Base-by-base conservation (phyloP, 2,888 invertebrate genomes). In the Ochropleura plecta region DNA sequence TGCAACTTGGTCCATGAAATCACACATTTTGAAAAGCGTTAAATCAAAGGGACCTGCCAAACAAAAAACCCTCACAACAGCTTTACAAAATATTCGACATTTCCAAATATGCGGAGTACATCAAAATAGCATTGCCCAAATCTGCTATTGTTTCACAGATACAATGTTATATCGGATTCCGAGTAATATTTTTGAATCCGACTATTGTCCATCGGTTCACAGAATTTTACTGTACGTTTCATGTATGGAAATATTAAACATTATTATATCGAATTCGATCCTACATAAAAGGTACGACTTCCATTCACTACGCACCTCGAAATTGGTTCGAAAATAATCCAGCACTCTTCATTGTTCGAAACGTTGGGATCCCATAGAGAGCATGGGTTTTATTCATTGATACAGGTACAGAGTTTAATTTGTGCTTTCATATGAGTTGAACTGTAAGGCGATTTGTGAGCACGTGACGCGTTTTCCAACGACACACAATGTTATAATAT, bases 281-380 rank as follows among this genome's bases (percentile, higher is more conserved):
- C 70, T 63, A 74, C 69, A 83, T 82, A 81, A 88, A 82, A 74
- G 80, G 80, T 77, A 81, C 86, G 83, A 83, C 83, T 83, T 82
- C 81, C 80, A 85, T 88, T 86, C 78, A 78, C n/a, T 67, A 70
- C 74, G 74, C 51, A 76, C 76, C 57, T 69, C 73, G 71, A 84
- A 81, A 88, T 84, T 82, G 82, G 81, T 84, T 76, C 83, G 72
- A 86, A 87, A 86, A 88, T 87, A 87, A 88, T 88, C 83, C 83
- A 64, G 66, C 71, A 65, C 62, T 72, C 77, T 75, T 72, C 70
- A 82, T 86, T 87, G 87, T 87, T 86, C 77, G 30, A 78, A 78
- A 63, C 70, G 77, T 76, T 68, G 68, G 55, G 76, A 74, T 63
- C 20, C 77, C 76, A 84, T 86, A 79, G 72, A 78, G 81, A 82